phyloP scores from a whole-genome alignment of 2,888 invertebrate genomes.

The Trilocha varians region DNA sequence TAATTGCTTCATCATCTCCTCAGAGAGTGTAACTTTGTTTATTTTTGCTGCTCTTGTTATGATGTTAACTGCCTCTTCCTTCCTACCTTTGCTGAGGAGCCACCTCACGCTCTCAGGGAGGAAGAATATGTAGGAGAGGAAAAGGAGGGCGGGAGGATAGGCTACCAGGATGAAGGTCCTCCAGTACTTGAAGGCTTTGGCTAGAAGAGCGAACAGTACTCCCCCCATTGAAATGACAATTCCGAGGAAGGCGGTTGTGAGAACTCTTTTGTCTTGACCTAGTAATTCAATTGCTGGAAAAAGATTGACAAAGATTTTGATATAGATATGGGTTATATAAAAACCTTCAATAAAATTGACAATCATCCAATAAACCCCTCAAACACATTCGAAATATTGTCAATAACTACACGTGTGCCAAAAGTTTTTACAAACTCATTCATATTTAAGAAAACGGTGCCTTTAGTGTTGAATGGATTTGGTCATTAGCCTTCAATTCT shows the following conservation, averaged over 20 bases:
- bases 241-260: slow-evolving; percentile 57
- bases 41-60: slow-evolving; percentile 76
- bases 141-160: slow-evolving; percentile 80
- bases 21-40: slow-evolving; percentile 67
- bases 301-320: no score
- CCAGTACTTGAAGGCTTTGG: slow-evolving; percentile 82
- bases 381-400: no score
- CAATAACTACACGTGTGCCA: no score
- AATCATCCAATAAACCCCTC: no score
- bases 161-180: slow-evolving; percentile 77
- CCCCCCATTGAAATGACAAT: slow-evolving; percentile 79
- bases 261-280: slow-evolving; percentile 56
- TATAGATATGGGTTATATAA: no score
- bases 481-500: no score
- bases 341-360: no score
- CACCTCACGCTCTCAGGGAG: slow-evolving; percentile 86
- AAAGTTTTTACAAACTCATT: no score
- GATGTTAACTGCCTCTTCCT: slow-evolving; percentile 77
- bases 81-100: slow-evolving; percentile 79
- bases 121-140: slow-evolving; percentile 78
- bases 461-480: no score
- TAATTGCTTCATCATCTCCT: slow-evolving; percentile 56
- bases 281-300: slow-evolving; percentile 58
- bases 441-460: no score
- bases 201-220: slow-evolving; percentile 77